These are phyloP conservation scores for Macrotrachela quadricornifera DNA, from an alignment of 1,140 invertebrate genomes.

Conservation along the genomic window DNA sequence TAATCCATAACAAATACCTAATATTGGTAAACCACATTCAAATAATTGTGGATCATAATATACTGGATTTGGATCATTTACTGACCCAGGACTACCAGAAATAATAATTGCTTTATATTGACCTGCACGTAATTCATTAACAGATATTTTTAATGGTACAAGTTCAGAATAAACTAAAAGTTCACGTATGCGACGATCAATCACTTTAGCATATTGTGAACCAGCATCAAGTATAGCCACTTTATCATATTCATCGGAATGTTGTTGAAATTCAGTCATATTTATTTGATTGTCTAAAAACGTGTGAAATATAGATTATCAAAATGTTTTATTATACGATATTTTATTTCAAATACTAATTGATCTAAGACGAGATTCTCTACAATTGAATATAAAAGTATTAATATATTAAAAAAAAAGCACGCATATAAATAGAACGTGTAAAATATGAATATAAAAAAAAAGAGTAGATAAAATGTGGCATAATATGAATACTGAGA, in stretches of 20 bases:
- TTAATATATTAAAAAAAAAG: too few relatives aligned
- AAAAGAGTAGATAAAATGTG: too few relatives aligned
- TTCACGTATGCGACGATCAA: conserved; percentile 56
- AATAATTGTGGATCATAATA: conserved; percentile 85
- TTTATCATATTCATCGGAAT: conserved; percentile 34
- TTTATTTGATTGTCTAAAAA: too few relatives aligned
- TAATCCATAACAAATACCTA: conserved; percentile 97
- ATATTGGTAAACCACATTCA: conserved; percentile 70
- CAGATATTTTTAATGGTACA: conserved; percentile 72
- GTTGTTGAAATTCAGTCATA: too few relatives aligned
- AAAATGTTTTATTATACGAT: too few relatives aligned
- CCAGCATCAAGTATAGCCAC: conserved; percentile 91
- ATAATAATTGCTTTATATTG: conserved; percentile 86
- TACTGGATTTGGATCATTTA: conserved; percentile 81
- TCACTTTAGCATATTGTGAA: conserved; percentile 86
- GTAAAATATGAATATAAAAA: too few relatives aligned
- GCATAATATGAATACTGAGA: too few relatives aligned
- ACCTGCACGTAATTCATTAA: conserved; percentile 54
- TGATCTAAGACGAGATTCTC: too few relatives aligned
- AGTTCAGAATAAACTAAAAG: conserved; percentile 76
- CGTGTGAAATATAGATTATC: too few relatives aligned
- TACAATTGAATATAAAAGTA: too few relatives aligned
- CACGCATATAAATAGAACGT: too few relatives aligned
- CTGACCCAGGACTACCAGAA: conserved; percentile 85
- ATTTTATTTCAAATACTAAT: too few relatives aligned